These are phyloP conservation scores for Listronotus bonariensis DNA, from an alignment of 1,140 invertebrate species.

Conservation along the genomic window DNA sequence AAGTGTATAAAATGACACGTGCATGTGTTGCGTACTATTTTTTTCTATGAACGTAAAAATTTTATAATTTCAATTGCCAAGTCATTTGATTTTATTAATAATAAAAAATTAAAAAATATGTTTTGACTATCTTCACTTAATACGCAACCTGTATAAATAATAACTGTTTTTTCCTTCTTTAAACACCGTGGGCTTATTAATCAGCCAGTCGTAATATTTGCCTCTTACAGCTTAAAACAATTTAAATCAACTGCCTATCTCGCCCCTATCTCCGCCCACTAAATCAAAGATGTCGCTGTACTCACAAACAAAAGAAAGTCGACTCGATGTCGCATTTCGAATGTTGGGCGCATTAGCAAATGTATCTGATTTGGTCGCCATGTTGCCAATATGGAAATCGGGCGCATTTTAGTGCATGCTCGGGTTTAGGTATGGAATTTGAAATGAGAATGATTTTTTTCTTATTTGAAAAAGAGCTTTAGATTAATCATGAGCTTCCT, in stretches of 20 bases:
- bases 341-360: constrained; percentile 19
- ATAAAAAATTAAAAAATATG: too few species aligned
- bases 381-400: constrained; percentile 31
- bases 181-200: too few species aligned
- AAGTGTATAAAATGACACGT: too few species aligned
- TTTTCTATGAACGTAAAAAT: too few species aligned
- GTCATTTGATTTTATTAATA: too few species aligned
- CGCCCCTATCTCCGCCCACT: constrained; percentile 8
- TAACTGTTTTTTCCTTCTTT: too few species aligned
- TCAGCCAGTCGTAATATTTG: too few species aligned
- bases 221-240: not conserved
- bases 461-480: constrained; percentile 13
- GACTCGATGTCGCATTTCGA: constrained; percentile 9
- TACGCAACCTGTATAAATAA: too few species aligned
- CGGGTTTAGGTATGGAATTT: constrained; percentile 29
- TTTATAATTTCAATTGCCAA: too few species aligned
- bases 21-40: too few species aligned
- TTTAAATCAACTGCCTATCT: constrained; percentile 2
- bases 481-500: constrained; percentile 36
- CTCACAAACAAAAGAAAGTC: constrained; percentile 14
- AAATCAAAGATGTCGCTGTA: constrained; percentile 23
- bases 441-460: constrained; percentile 28
- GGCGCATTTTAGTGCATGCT: constrained; percentile 26
- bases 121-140: too few species aligned
- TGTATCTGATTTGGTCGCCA: constrained; percentile 29